A percentile compares a stretch with the other conserved stretches of the same genome.
phyloP scores from a whole-genome alignment of 2,797 vertebrate species.

The Momotus momota region DNA sequence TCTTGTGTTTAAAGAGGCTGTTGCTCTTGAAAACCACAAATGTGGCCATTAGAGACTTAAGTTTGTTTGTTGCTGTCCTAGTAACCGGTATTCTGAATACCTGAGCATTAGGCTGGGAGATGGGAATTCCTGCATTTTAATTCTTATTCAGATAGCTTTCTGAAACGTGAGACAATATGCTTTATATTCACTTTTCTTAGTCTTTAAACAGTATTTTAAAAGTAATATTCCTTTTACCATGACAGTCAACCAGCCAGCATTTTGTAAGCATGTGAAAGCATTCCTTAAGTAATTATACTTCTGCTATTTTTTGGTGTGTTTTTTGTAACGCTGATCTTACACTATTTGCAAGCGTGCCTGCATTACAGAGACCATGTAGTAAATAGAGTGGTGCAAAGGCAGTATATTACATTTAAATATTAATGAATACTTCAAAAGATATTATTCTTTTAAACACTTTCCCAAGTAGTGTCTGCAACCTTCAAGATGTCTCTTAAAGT shows the following conservation, averaged over 20 bases:
- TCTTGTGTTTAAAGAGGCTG: not conserved
- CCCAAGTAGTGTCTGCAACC: not conserved
- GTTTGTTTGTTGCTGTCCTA: not conserved
- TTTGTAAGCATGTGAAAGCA: not conserved
- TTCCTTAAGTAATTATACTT: not conserved
- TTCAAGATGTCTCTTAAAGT: not conserved
- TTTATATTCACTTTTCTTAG: not conserved
- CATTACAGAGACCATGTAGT: not conserved
- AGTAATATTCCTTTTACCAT: not conserved
- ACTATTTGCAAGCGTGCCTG: fast-evolving
- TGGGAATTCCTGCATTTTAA: not conserved
- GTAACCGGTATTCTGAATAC: not conserved
- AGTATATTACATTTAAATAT: not conserved
- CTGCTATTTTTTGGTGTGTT: not conserved
- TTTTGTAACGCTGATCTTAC: not conserved
- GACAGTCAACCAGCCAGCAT: not conserved
- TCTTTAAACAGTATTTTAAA: not conserved
- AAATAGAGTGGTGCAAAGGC: not conserved
- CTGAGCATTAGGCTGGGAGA: not conserved
- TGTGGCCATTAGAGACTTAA: not conserved
- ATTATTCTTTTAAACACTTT: not conserved
- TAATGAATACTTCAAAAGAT: not conserved
- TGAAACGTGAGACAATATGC: not conserved
- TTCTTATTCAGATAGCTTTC: not conserved
- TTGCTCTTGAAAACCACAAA: not conserved